Base-by-base conservation (phyloP, 2,797 vertebrate species). In the Phrynocephalus vlangalii region DNA sequence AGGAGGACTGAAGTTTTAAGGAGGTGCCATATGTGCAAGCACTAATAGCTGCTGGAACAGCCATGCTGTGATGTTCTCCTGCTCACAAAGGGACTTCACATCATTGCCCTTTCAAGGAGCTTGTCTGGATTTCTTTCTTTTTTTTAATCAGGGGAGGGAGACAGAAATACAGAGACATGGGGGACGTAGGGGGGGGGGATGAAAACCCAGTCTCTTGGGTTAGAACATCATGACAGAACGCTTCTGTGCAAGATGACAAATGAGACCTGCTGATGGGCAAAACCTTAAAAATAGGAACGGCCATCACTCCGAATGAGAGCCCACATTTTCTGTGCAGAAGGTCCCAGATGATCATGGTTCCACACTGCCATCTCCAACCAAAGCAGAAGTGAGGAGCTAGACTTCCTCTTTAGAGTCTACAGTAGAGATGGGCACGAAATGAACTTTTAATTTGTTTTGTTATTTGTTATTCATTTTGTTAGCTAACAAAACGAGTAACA, bases 21-120 rank as follows among this genome's bases (percentile, higher is more conserved):
- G 87, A 91, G 5, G 18, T 67, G 48, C 63, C 0, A 4, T 0
- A 15, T 72, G 0, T 0, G 83, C 13, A 10, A 56, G 60, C 52
- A 20, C 1, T 18, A 80, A 30, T 63, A 79, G 76, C 33, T 70
- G 28, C 63, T 87, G 77, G 16, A 60, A 48, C 28, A 38, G 3
- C 0, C 0, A 60, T 52, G 84, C 66, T 75, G 22, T 0, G 75
- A 80, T 44, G 48, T 52, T 68, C 82, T 28, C 16, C 33, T n/a
- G 13, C 5, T 8, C 44, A 18, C 81, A 48, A 9, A 83, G 68
- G 56, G 44, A 28, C 44, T 16, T 50, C 75, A 26, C 79, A 20
- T 11, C 13, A 7, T 0, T 6, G 9, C 18, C 24, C 7, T 67
- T 52, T 72, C 70, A 73, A 52, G 16, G 28, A 80, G 38, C 8